Percentiles rank a stretch among this genome's conserved stretches.
phyloP scores from a whole-genome alignment of 1,140 invertebrate genomes.

The Eueides isabella region DNA sequence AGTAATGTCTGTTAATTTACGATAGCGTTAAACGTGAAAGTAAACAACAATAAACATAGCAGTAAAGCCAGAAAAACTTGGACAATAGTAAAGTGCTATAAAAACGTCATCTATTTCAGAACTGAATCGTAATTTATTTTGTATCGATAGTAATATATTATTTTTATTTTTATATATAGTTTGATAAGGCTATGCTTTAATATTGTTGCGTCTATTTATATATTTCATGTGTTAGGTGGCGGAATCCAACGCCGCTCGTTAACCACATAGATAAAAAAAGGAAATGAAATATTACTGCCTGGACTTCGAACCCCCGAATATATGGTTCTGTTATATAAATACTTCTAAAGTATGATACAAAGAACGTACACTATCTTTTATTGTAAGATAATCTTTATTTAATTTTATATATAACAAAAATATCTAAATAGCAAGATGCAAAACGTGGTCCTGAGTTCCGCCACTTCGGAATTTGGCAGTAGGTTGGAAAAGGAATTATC shows the following conservation, averaged over 20 bases:
- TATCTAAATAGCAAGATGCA: no score
- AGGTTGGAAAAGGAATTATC: no score
- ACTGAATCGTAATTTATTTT: neutral
- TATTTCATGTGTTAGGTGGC: no score
- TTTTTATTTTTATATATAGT: neutral
- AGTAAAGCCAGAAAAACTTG: slow-evolving; percentile 28
- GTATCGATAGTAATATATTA: neutral
- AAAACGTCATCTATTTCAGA: neutral
- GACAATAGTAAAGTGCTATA: slow-evolving; percentile 22
- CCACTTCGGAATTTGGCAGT: neutral
- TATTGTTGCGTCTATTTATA: no score
- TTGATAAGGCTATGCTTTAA: no score
- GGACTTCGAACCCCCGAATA: no score
- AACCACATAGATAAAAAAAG: neutral
- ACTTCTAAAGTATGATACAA: no score
- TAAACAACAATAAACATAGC: slow-evolving; percentile 30
- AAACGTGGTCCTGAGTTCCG: neutral
- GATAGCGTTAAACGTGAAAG: slow-evolving; percentile 28
- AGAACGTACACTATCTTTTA: no score
- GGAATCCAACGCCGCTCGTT: no score
- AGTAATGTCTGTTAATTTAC: slow-evolving; percentile 32
- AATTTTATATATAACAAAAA: no score
- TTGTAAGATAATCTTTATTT: no score
- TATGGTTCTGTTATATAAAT: no score
- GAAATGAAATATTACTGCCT: neutral